Base-by-base conservation (phyloP, 2,113 vertebrate genomes). In the Trematomus loennbergii region DNA sequence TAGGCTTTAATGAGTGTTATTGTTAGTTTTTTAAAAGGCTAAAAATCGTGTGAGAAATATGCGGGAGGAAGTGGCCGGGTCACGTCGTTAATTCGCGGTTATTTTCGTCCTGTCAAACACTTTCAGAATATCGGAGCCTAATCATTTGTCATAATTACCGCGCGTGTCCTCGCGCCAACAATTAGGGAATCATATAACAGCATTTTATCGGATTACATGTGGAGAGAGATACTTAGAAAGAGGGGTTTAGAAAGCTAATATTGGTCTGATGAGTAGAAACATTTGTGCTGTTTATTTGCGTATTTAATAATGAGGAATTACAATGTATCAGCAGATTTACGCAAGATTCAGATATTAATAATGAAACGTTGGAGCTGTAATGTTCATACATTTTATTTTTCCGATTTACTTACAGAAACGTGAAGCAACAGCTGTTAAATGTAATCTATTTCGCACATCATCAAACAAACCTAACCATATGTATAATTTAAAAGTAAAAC, bases 91-190 rank as follows among this genome's bases (percentile, higher is more conserved):
- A 93, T 94, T 84, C 76, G n/a, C 79, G 82, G 48, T 82, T 85
- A 75, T 92, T 86, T 87, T 90, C 84, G 71, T 77, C 72, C 79
- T 92, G 93, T 93, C 93, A 92, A 89, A 85, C 92, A 74, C 81
- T 74, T 65, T 91, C 86, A 84, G 58, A 82, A 62, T 10, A 67
- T 59, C 83, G 62, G 87, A 75, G 88, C 62, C 40, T 15, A 69
- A 77, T 77, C 80, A 85, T 92, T 90, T 87, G 91, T 92, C 89
- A 89, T 87, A 84, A 93, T 93, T 91, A 93, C 1, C 49, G 83
- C 87, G 79, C 83, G 82, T 80, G 86, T 86, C 82, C 69, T 72
- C 40, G 29, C 50, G 36, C 55, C 49, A 25, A 61, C 84, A 81
- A 88, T 91, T 85, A 90, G 46, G 57, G 77, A 80, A 73, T 89